These are phyloP conservation scores for Heliothis virescens DNA, from an alignment of 1,140 invertebrate genomes.

Conservation along the genomic window DNA sequence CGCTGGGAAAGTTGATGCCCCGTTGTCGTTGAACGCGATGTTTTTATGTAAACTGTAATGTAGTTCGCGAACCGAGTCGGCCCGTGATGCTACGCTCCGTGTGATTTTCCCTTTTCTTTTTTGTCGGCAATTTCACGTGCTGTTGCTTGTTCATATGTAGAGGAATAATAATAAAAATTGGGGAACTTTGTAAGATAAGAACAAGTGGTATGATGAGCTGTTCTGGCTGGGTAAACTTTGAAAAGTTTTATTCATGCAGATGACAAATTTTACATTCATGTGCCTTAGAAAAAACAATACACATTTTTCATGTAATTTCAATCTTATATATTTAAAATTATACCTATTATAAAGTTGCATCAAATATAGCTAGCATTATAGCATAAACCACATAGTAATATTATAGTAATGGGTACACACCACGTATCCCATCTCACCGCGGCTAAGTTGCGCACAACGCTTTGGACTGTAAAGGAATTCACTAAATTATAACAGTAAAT, in stretches of 20 bases:
- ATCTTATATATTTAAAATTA: not conserved
- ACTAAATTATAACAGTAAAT: conserved; percentile 85
- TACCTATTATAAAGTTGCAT: not conserved
- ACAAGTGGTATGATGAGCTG: conserved; percentile 5
- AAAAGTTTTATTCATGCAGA: not conserved
- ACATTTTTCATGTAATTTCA: no score
- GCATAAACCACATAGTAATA: conserved; percentile 11
- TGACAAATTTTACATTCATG: no score
- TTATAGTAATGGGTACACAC: conserved; percentile 21
- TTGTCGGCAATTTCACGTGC: conserved; percentile 79
- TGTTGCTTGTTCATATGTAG: conserved; percentile 74
- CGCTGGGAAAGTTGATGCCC: conserved; percentile 85
- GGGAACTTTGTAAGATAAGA: conserved; percentile 46
- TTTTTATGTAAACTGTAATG: conserved; percentile 86
- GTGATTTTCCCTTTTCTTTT: conserved; percentile 77
- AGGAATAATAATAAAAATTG: conserved; percentile 70
- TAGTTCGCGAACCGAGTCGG: conserved; percentile 82
- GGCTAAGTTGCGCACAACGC: conserved; percentile 49
- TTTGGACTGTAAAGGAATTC: conserved; percentile 79
- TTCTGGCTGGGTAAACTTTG: not conserved
- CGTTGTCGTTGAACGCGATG: conserved; percentile 85
- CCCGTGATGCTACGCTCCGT: conserved; percentile 71
- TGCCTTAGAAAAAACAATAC: no score
- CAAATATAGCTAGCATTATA: not conserved
- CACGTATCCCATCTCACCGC: conserved; percentile 9